Conservation (phyloP, 2,797 vertebrate genomes). For the Aphelocoma californica region DNA sequence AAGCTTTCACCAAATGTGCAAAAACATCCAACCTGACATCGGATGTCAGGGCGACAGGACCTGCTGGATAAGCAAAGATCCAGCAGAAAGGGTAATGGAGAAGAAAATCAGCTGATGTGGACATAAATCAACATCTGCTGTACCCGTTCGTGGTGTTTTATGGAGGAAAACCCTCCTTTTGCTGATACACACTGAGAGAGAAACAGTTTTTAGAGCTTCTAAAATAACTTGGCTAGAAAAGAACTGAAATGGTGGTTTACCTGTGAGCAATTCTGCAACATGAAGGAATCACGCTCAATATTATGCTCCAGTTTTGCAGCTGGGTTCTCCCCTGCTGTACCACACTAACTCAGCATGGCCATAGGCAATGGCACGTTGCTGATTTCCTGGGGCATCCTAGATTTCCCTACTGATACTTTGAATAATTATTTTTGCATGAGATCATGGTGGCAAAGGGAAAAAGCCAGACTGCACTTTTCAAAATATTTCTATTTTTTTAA, state of each 20-base stretch:
- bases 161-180: background rate
- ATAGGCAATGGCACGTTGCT: rapidly evolving
- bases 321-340: background rate
- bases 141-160: background rate
- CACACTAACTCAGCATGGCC: background rate
- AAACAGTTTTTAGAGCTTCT: background rate
- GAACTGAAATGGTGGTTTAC: background rate
- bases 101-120: constrained; percentile 60
- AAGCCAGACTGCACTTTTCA: background rate
- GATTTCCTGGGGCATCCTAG: background rate
- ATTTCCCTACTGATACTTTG: background rate
- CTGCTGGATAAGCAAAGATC: constrained; percentile 38
- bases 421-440: background rate
- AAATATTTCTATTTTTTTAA: background rate
- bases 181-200: background rate
- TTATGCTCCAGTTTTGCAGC: background rate
- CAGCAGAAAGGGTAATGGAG: constrained; percentile 35
- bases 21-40: background rate
- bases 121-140: constrained; percentile 40
- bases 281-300: background rate
- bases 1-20: background rate
- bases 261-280: background rate
- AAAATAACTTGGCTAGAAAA: background rate
- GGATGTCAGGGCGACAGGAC: background rate
- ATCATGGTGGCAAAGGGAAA: background rate